Base-by-base conservation (phyloP, 2,888 invertebrate species). In the Drepanosiphum platanoidis region DNA sequence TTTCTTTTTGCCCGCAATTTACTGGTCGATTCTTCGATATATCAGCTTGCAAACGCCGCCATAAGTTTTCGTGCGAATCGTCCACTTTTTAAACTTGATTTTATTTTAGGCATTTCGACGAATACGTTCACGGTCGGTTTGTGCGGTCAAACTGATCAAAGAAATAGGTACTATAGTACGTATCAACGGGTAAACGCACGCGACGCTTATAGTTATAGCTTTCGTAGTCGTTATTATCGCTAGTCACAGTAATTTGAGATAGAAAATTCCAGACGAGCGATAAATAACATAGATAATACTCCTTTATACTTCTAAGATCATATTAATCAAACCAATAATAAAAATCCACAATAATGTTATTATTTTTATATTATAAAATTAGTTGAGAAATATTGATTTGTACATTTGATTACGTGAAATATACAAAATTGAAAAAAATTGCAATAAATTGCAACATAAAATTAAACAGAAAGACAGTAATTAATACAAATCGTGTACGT, bases 101-200 rank as follows among this genome's bases (percentile, higher is more conserved):
- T 58, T 58, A 58, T 58, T 58, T 58, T 58, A 58, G 58, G 58
- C 58, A 22, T 58, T 58, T 58, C 22, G 58, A 22, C 58, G 22
- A 58, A 58, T 58, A 58, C 22, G 58, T 58, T 58, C 58, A 58
- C 22, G 39, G 39, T 39, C 39, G 39, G 39, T 39, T 39, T 58
- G 58, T 58, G 58, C 58, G 58, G 58, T 58, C 58, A 58, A 58
- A 58, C 22, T 22, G 22, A 58, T 58, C 58, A 58, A 58, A 58
- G 58, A 58, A 58, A 58, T 90, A 95, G 94, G 97, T 98, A 3
- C 91, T 98, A 61, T n/a, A n/a, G n/a, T n/a, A 94, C 96, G 32
- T 90, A 86, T 58, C 52, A 42, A 42, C 34, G 9, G 68, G 68
- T 68, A 68, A 68, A 68, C 68, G 64, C 64, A 64, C 64, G 27